Conservation (phyloP, 2,888 invertebrate species). For the Phyllotreta cruciferae region DNA sequence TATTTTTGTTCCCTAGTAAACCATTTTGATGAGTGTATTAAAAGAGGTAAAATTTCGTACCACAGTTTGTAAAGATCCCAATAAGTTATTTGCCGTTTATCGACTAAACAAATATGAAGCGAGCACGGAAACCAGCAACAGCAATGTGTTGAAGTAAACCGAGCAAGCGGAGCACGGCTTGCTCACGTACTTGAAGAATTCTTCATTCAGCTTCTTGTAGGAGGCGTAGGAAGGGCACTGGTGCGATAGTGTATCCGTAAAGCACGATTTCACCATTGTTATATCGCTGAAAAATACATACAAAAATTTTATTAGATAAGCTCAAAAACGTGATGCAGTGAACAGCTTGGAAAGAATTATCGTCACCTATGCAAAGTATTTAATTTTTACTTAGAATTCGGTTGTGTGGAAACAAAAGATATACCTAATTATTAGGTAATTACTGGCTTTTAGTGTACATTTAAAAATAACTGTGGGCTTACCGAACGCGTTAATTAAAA, state of each 20-base stretch:
- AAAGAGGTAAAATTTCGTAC: constrained; percentile 12
- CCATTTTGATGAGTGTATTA: too few relatives aligned
- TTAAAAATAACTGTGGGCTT: too few relatives aligned
- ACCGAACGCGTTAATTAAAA: too few relatives aligned
- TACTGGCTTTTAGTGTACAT: too few relatives aligned
- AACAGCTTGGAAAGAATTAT: too few relatives aligned
- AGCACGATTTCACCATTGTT: constrained; percentile 32
- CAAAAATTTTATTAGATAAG: constrained; percentile 5
- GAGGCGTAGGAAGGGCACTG: constrained; percentile 29
- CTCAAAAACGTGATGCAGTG: not conserved
- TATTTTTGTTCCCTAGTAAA: too few relatives aligned
- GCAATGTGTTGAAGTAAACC: constrained; percentile 24
- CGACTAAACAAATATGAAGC: constrained; percentile 27
- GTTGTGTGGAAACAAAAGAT: too few relatives aligned
- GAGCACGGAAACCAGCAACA: constrained; percentile 31
- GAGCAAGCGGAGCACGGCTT: constrained; percentile 38
- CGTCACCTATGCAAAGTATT: too few relatives aligned
- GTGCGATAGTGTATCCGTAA: constrained; percentile 17
- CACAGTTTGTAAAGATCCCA: not conserved
- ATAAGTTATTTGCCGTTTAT: constrained; percentile 3
- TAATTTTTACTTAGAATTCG: too few relatives aligned
- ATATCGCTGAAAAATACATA: constrained; percentile 33
- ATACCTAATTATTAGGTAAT: too few relatives aligned
- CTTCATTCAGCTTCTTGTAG: constrained; percentile 34
- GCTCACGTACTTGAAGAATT: constrained; percentile 36